Conservation (phyloP, 2,113 vertebrate genomes). For the Tricholaema leucomelas region DNA sequence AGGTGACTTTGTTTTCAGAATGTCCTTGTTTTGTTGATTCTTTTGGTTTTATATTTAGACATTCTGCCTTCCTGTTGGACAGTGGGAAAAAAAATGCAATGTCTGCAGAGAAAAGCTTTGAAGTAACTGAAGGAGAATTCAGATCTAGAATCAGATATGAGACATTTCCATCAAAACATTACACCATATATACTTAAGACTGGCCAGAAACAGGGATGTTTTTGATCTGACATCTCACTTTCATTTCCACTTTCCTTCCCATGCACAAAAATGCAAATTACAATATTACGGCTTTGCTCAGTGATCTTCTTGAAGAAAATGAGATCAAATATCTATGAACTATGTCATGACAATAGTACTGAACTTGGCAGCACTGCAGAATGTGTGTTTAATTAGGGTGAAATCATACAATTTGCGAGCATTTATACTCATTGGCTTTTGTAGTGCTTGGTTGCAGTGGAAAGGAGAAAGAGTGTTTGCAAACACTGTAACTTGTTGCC, state of each 20-base stretch:
- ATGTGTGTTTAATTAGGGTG: neutral
- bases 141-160: neutral
- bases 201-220: neutral
- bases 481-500: neutral
- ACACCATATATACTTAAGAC: neutral
- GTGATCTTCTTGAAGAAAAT: neutral
- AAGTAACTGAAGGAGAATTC: neutral
- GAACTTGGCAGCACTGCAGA: neutral
- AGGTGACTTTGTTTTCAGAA: neutral
- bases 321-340: neutral
- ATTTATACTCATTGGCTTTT: neutral
- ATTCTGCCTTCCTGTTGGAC: neutral
- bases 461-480: neutral
- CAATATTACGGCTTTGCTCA: neutral
- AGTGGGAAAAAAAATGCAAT: neutral
- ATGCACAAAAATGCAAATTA: neutral
- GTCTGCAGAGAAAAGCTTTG: neutral
- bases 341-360: neutral
- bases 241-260: neutral
- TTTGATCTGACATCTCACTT: neutral
- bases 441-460: neutral
- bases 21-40: neutral
- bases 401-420: neutral
- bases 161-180: neutral
- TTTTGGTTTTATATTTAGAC: neutral